Evolutionary conservation across 2,113 vertebrate species (phyloP).

Genomic region (Dicentrarchus labrax): DNA sequence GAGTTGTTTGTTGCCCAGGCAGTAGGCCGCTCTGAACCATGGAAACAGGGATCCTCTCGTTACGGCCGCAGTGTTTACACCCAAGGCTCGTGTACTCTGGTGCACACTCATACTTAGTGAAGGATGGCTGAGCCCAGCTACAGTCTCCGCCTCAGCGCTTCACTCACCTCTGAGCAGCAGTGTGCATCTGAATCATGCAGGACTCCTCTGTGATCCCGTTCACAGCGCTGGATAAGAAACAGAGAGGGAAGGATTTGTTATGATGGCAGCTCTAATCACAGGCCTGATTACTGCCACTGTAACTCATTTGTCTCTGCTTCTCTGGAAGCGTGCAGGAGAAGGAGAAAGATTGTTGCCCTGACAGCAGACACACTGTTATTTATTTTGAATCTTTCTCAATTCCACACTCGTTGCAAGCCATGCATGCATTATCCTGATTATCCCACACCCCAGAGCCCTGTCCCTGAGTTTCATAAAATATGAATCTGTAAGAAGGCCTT

Average conservation of each 20-base stretch:
- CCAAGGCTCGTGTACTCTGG: slow-evolving; percentile 6
- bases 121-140: slow-evolving; percentile 34
- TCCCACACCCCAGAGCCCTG: slow-evolving; percentile 17
- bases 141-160: slow-evolving; percentile 29
- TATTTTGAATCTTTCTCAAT: not conserved
- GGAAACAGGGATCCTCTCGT: not conserved
- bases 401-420: slow-evolving; percentile 8
- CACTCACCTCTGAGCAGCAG: slow-evolving; percentile 32
- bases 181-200: slow-evolving; percentile 10
- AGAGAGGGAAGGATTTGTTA: slow-evolving; percentile 3
- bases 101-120: slow-evolving; percentile 27
- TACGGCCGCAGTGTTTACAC: slow-evolving; percentile 7
- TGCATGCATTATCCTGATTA: slow-evolving; percentile 61
- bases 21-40: not conserved
- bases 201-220: slow-evolving; percentile 36
- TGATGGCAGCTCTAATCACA: slow-evolving; percentile 26
- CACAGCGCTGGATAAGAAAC: not conserved
- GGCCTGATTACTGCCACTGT: slow-evolving; percentile 13
- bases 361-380: slow-evolving; percentile 30
- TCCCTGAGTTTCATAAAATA: slow-evolving; percentile 12
- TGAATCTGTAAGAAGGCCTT: slow-evolving; percentile 7
- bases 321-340: slow-evolving; percentile 9
- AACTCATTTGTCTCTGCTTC: slow-evolving; percentile 31
- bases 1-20: slow-evolving; percentile 1
- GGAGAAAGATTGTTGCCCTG: slow-evolving; percentile 20